These are phyloP conservation scores for Alfaro cultratus DNA, from an alignment of 2,797 vertebrate genomes.

Conservation along the genomic window DNA sequence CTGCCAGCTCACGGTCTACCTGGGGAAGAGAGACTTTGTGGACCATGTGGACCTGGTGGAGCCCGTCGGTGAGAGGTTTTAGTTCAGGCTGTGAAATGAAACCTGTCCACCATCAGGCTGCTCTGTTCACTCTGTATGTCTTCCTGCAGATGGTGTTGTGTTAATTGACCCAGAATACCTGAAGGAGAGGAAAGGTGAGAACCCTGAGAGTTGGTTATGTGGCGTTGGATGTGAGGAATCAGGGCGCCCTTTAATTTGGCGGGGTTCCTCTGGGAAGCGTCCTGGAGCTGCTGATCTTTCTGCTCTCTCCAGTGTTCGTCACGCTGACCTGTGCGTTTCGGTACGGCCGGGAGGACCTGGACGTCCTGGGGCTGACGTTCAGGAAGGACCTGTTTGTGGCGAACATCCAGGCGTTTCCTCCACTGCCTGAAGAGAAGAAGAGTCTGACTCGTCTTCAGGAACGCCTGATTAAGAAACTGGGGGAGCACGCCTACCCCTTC, in stretches of 20 bases:
- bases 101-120: background rate
- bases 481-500: slow-evolving; percentile 93
- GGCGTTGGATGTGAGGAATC: background rate
- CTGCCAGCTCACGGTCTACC: slow-evolving; percentile 91
- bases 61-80: slow-evolving; percentile 86
- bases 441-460: slow-evolving; percentile 91
- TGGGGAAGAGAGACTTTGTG: slow-evolving; percentile 96
- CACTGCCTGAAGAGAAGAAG: slow-evolving; percentile 86
- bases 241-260: no score
- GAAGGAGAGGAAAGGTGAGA: slow-evolving; percentile 91
- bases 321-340: slow-evolving; percentile 97
- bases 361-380: slow-evolving; percentile 93
- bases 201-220: background rate
- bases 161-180: slow-evolving; percentile 95
- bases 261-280: slow-evolving; percentile 13
- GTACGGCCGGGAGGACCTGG: slow-evolving; percentile 94
- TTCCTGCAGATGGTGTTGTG: slow-evolving; percentile 89
- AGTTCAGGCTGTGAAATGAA: background rate
- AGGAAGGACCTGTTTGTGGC: slow-evolving; percentile 93
- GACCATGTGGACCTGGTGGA: slow-evolving; percentile 94
- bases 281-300: background rate
- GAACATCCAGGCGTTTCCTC: slow-evolving; percentile 91
- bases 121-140: background rate
- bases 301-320: slow-evolving; percentile 85
- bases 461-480: slow-evolving; percentile 93